Evolutionary conservation across 2,113 vertebrate species (phyloP), one percentile per base, ranked within the genome.

Genomic region (Ctenodactylus gundi): DNA sequence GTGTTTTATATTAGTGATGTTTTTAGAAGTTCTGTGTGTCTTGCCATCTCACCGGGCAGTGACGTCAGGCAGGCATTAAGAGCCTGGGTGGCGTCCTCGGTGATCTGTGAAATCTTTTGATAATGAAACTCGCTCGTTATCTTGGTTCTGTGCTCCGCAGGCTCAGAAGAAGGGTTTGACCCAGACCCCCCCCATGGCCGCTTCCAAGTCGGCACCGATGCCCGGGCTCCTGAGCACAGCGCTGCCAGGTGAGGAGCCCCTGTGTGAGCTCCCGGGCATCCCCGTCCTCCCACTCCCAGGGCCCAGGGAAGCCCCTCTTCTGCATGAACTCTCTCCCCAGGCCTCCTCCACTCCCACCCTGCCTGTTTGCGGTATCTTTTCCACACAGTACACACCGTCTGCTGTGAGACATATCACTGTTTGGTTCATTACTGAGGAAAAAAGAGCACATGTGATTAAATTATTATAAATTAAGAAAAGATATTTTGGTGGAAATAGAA

Each of bases 151-250:
- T 97, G 90, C 95, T 96, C 96, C 93, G 87, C 96, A 98, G 98
- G 65, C 94, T 97, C 97, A 98, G 97, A 98, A 98, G 95, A 98
- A 98, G 95, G 68, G 95, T 95, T 96, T 97, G 95, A 98, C 95
- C 94, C 98, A 98, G 97, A 97, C 96, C 11, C 98, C 98, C 80
- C 97, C 98, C 65, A 95, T 98, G 97, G 97, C 98, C 95, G 91
- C 98, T 78, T 97, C 94, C 94, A 99, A 98, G 98, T 98, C 98
- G 78, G 95, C 97, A 9, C 99, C 99, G 91, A 97, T 98, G 90
- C 97, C 98, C 93, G 98, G 95, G 98, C 98, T 99, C 78, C 97
- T 99, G 82, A 98, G 98, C 98, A 99, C 97, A 83, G 80, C 95
- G 46, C 97, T 98, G 96, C 97, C 97, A 98, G 98, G 98, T 98